These are phyloP conservation scores for Paraescarpia echinospica DNA, from an alignment of 1,140 invertebrate species.

Conservation along the genomic window DNA sequence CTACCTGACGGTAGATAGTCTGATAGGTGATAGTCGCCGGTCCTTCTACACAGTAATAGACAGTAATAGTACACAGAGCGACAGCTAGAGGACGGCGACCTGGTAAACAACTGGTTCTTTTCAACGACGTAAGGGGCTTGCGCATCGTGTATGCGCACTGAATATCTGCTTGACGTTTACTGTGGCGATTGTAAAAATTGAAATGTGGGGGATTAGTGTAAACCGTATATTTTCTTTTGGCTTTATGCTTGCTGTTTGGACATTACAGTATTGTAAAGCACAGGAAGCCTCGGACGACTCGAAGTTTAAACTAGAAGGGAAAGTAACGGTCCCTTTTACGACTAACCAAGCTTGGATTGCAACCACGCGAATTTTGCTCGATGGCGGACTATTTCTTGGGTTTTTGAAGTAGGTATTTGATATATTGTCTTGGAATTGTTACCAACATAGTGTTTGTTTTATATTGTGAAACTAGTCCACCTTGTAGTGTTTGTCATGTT, in stretches of 20 bases:
- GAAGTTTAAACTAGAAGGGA: constrained; percentile 73
- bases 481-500: neutral
- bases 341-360: constrained; percentile 71
- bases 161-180: constrained; percentile 6
- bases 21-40: too few relatives aligned
- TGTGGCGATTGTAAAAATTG: neutral
- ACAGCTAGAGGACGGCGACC: neutral
- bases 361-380: constrained; percentile 78
- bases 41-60: neutral
- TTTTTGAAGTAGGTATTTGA: constrained; percentile 68
- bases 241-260: constrained; percentile 11
- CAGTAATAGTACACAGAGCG: neutral
- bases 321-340: constrained; percentile 70
- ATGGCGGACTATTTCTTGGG: constrained; percentile 83
- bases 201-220: neutral
- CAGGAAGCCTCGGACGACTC: constrained; percentile 10
- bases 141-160: constrained; percentile 9
- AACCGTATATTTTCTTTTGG: neutral
- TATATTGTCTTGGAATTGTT: neutral
- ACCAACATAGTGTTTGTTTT: neutral
- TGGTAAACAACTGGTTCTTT: neutral
- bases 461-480: neutral
- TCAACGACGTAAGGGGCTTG: constrained; percentile 6
- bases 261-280: neutral
- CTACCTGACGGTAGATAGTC: neutral